Percentiles rank a stretch among this genome's conserved stretches.
Evolutionary conservation across 2,113 vertebrate species (phyloP).

Genomic region (Macroglossus sobrinus): DNA sequence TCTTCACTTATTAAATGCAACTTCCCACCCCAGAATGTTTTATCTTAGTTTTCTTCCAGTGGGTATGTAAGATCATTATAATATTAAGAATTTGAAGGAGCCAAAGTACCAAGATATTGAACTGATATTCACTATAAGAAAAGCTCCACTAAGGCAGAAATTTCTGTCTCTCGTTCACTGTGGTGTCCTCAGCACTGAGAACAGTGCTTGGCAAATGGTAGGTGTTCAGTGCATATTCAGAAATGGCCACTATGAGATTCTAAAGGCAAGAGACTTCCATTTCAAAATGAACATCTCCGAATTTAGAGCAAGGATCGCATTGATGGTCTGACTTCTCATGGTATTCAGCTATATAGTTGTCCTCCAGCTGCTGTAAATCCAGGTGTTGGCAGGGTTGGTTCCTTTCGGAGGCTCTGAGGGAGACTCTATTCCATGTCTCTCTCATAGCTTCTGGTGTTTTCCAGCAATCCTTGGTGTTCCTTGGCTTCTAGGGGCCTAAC

Average conservation of each 20-base stretch:
- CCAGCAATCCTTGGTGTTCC: background rate
- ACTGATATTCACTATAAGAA: background rate
- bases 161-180: background rate
- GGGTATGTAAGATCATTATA: background rate
- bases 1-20: background rate
- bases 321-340: background rate
- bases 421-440: background rate
- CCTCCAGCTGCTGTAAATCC: background rate
- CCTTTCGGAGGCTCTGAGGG: background rate
- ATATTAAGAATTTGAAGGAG: background rate
- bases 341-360: no score
- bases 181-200: background rate
- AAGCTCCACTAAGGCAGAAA: background rate
- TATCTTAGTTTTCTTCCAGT: background rate
- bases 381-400: background rate
- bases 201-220: background rate
- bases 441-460: background rate
- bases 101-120: background rate
- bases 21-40: background rate
- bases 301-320: background rate
- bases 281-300: background rate
- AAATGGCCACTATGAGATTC: background rate
- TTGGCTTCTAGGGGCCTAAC: background rate
- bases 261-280: background rate
- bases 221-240: background rate